These are phyloP conservation scores for Drosophila parvula DNA, from an alignment of 1,140 invertebrate species.

Conservation along the genomic window DNA sequence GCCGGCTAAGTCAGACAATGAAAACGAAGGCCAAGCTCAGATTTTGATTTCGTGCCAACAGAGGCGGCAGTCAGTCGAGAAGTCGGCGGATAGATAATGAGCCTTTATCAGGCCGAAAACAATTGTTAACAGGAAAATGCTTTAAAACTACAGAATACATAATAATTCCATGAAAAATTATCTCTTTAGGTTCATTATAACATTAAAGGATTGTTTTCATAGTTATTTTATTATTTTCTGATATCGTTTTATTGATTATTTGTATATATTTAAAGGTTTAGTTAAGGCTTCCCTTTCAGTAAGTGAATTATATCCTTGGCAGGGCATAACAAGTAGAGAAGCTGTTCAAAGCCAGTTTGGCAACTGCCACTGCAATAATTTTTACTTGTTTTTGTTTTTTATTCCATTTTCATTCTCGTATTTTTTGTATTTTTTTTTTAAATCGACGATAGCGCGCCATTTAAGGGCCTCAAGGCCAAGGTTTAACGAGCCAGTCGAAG, in stretches of 20 bases:
- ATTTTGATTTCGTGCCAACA: slow-evolving; percentile 44
- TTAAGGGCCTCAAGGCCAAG: slow-evolving; percentile 84
- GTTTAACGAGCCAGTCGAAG: slow-evolving; percentile 64
- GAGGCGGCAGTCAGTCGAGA: neutral
- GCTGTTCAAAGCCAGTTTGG: slow-evolving; percentile 43
- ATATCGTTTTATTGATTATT: neutral
- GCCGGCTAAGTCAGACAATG: slow-evolving; percentile 23
- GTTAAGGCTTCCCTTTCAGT: neutral
- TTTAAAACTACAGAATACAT: no score
- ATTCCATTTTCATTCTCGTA: slow-evolving; percentile 8
- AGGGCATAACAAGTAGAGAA: slow-evolving; percentile 12
- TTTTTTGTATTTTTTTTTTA: slow-evolving; percentile 7
- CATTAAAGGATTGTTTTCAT: no score
- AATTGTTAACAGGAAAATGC: no score
- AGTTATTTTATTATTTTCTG: no score
- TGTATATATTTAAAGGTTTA: neutral
- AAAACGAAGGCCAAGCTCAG: slow-evolving; percentile 43
- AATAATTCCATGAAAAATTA: no score
- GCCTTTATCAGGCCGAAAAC: neutral
- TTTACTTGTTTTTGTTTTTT: slow-evolving; percentile 11
- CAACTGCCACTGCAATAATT: slow-evolving; percentile 54
- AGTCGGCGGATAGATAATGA: slow-evolving; percentile 15
- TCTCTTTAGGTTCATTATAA: no score
- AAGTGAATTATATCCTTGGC: slow-evolving; percentile 1
- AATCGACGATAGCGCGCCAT: slow-evolving; percentile 60